phyloP scores from a whole-genome alignment of 2,888 invertebrate genomes.

The Danaus chrysippus region DNA sequence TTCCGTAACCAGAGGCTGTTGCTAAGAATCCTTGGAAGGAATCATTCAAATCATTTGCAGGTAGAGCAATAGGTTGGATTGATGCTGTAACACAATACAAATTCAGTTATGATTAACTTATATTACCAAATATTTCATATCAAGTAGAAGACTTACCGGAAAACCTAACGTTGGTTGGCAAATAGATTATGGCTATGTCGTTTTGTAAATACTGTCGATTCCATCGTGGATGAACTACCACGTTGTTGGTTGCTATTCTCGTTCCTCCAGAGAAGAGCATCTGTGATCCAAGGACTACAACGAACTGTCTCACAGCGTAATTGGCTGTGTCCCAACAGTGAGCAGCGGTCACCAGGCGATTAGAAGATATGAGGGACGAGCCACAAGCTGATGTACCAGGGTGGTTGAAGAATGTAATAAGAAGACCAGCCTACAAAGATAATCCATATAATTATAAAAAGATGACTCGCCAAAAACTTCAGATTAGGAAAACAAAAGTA shows the following conservation, averaged over 20 bases:
- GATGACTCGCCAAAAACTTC: neutral
- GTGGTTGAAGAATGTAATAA: conserved; percentile 44
- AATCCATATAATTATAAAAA: conserved; percentile 18
- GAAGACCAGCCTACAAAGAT: conserved; percentile 46
- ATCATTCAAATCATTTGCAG: conserved; percentile 38
- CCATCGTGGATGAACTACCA: conserved; percentile 49
- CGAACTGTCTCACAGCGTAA: conserved; percentile 44
- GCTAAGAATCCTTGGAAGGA: conserved; percentile 45
- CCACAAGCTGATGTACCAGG: conserved; percentile 52
- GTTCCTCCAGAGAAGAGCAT: conserved; percentile 49
- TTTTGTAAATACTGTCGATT: conserved; percentile 38
- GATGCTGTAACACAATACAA: conserved; percentile 37
- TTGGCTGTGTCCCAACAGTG: conserved; percentile 56
- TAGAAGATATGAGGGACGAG: conserved; percentile 42
- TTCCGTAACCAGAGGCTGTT: conserved; percentile 52
- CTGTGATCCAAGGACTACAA: conserved; percentile 49
- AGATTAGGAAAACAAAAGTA: too few species aligned
- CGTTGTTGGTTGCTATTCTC: conserved; percentile 42
- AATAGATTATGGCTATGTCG: conserved; percentile 52
- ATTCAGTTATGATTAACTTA: neutral
- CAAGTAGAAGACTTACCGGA: conserved; percentile 32
- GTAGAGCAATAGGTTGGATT: conserved; percentile 46
- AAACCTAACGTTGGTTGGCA: conserved; percentile 40
- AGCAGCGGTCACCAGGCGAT: conserved; percentile 53
- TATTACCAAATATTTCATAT: neutral